These are phyloP conservation scores for Araneus ventricosus DNA, from an alignment of 1,140 invertebrate genomes.

Conservation along the genomic window DNA sequence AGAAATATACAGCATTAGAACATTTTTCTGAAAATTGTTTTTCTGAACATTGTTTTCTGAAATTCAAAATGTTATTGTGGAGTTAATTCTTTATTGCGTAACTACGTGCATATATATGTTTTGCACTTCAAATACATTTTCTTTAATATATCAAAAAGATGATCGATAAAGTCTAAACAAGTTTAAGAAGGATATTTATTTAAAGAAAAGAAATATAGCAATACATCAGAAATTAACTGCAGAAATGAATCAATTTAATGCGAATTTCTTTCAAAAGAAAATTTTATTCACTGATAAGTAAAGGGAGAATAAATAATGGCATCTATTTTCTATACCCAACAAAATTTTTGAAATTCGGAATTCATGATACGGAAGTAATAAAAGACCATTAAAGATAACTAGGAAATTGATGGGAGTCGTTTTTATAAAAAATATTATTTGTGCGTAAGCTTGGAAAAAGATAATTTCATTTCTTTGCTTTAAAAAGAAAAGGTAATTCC, in stretches of 20 bases:
- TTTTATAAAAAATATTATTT: constrained; percentile 55
- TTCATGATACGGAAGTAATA: constrained; percentile 49
- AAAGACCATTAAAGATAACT: constrained; percentile 60
- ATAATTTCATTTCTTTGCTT: constrained; percentile 52
- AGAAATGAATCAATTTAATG: neutral
- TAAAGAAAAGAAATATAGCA: neutral
- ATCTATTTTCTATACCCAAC: constrained; percentile 15
- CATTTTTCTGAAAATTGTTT: too few species aligned
- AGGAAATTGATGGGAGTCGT: constrained; percentile 45
- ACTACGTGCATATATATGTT: too few species aligned
- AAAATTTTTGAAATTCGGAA: constrained; percentile 51
- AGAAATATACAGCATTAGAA: too few species aligned
- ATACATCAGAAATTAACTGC: neutral
- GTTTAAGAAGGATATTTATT: too few species aligned
- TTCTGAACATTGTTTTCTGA: too few species aligned
- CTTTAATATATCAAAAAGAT: neutral
- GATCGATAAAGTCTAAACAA: neutral
- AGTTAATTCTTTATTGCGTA: too few species aligned
- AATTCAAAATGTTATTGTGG: too few species aligned
- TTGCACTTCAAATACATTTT: neutral
- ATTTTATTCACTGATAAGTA: constrained; percentile 25
- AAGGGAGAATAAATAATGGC: constrained; percentile 37
- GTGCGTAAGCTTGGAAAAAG: constrained; percentile 26
- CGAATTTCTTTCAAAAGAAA: constrained; percentile 26
- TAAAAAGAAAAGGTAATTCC: constrained; percentile 44